Percentiles rank a stretch among this genome's conserved stretches.
phyloP scores from a whole-genome alignment of 1,140 invertebrate genomes.

The Atopsyche davidsoni region DNA sequence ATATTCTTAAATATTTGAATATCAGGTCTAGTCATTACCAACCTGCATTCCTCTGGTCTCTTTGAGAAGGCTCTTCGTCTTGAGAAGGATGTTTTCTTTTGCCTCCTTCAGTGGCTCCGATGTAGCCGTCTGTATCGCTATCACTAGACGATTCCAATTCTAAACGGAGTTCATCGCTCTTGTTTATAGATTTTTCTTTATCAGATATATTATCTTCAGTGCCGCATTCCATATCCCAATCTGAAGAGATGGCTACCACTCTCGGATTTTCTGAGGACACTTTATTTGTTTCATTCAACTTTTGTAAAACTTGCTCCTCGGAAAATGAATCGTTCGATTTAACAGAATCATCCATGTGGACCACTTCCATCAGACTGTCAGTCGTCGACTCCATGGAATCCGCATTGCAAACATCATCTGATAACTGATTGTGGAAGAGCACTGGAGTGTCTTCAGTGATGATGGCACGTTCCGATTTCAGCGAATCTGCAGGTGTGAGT shows the following conservation, averaged over 20 bases:
- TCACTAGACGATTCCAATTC: slow-evolving; percentile 49
- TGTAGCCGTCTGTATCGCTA: slow-evolving; percentile 41
- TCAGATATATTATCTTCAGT: slow-evolving; percentile 49
- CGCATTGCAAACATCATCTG: slow-evolving; percentile 39
- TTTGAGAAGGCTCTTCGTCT: too few relatives aligned
- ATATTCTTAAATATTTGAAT: too few relatives aligned
- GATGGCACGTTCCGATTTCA: slow-evolving; percentile 30
- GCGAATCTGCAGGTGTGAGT: slow-evolving; percentile 31
- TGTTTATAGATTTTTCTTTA: slow-evolving; percentile 39
- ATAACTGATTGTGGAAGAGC: slow-evolving; percentile 43
- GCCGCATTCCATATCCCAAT: slow-evolving; percentile 56
- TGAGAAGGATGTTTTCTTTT: slow-evolving; percentile 14
- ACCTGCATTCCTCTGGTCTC: too few relatives aligned
- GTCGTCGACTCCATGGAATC: slow-evolving; percentile 43
- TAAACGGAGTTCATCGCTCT: slow-evolving; percentile 42
- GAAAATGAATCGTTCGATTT: slow-evolving; percentile 17
- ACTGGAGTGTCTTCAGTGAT: slow-evolving; percentile 54
- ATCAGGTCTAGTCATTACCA: too few relatives aligned
- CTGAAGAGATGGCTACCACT: slow-evolving; percentile 44
- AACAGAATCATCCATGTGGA: slow-evolving; percentile 15
- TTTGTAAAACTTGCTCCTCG: slow-evolving; percentile 6
- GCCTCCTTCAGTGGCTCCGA: slow-evolving; percentile 27
- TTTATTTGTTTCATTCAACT: slow-evolving; percentile 2
- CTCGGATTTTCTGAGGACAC: slow-evolving; percentile 23
- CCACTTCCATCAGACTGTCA: slow-evolving; percentile 39